These are phyloP conservation scores for Hypomecis atomaria DNA, from an alignment of 2,888 invertebrate species.

Conservation along the genomic window DNA sequence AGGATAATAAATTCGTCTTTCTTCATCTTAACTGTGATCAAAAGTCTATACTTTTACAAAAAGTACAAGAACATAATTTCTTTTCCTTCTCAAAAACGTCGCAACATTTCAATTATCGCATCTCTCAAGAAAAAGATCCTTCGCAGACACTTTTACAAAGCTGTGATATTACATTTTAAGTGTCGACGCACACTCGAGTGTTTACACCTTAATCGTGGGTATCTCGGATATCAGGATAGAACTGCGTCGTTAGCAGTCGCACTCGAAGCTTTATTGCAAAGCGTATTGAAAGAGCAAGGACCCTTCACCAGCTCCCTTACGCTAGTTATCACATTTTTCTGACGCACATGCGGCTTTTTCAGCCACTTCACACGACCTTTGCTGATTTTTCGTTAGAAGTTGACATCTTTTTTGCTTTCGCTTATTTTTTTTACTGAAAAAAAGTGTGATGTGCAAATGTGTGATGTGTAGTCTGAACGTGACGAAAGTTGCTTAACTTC, in stretches of 20 bases:
- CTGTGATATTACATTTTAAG: constrained; percentile 36
- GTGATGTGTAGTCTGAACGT: no score
- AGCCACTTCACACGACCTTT: constrained; percentile 53
- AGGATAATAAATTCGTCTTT: no score
- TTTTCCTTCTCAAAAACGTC: not conserved
- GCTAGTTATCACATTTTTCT: constrained; percentile 80
- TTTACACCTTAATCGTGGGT: constrained; percentile 43
- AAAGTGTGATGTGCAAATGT: not conserved
- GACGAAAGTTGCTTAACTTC: no score
- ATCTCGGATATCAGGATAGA: constrained; percentile 49
- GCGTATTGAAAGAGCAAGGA: constrained; percentile 70
- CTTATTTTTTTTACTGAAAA: not conserved
- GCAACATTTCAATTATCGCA: constrained; percentile 25
- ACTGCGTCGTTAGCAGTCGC: constrained; percentile 78
- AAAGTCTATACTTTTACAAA: no score
- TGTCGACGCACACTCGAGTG: constrained; percentile 27
- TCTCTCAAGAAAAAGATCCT: constrained; percentile 11
- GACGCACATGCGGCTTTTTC: constrained; percentile 72
- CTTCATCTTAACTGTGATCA: no score
- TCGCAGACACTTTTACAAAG: constrained; percentile 26
- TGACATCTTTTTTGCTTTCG: constrained; percentile 16
- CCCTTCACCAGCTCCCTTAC: constrained; percentile 71
- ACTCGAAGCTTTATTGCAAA: constrained; percentile 76
- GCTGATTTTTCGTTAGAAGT: constrained; percentile 42
- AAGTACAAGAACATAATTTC: no score